Evolutionary conservation across 2,888 invertebrate genomes (phyloP), one percentile per base, ranked within the genome.

Genomic region (Chrysolina oricalcia): DNA sequence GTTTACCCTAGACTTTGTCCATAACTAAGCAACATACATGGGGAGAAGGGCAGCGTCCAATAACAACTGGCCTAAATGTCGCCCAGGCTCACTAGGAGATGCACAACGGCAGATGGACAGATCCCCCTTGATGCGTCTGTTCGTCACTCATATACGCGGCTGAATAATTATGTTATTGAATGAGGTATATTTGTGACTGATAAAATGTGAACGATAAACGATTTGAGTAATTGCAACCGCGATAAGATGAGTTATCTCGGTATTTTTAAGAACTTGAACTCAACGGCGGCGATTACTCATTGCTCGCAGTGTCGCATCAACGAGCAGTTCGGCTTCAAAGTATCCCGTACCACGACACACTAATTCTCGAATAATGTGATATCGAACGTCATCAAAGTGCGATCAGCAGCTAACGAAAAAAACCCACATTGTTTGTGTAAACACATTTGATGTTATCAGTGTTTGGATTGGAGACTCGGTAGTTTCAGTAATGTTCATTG

Each of bases 321-420:
- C 53, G 53, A 13, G 21, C 35, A 35, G 35, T 35, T 35, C 35
- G 19, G 21, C 2, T 53, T 53, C 19, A 21, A 11, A 21, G 19
- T 43, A 43, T 43, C 43, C 15, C 21, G 8, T 4, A 53, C 53
- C 53, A 19, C 53, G 11, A 53, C 19, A 59, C 35, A 59, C 27
- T 59, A 23, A 59, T 27, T 59, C 59, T 59, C 27, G 59, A 59
- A 59, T 59, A 59, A 27, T 35, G 59, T 35, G 27, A 59, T 59
- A 59, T 27, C n/a, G 59, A 59, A n/a, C 59, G 59, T 59, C 59
- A 59, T 59, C 59, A 59, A 59, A 59, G 59, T 59, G 59, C 35
- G 59, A 59, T 59, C 59, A 59, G 59, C 8, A 59, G 27, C 59
- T 59, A 59, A 53, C 48, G 53, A 11, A 53, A 53, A 59, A 59